Evolutionary conservation across 2,113 vertebrate species (phyloP), one percentile per base, ranked within the genome.

Genomic region (Athene cunicularia): DNA sequence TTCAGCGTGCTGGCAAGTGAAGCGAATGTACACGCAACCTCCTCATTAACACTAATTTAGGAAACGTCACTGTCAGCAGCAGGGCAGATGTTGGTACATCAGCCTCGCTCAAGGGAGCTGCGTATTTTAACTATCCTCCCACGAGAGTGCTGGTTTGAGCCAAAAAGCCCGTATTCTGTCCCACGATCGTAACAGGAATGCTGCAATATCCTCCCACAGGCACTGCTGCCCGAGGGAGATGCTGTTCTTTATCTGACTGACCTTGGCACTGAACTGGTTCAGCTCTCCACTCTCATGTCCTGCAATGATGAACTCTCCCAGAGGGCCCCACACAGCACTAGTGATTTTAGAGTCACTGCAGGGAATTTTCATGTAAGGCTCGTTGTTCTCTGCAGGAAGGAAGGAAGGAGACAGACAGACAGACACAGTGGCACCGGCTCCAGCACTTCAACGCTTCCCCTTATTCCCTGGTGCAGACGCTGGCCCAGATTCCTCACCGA

Each of bases 251-350:
- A 13, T 49, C 58, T 19, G 41, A 26, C 97, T 84, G 83, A 99
- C 99, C 99, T 99, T 99, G 70, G 99, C 99, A 12, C 99, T 99
- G 83, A 99, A 99, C 97, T 99, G 99, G 98, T 99, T 99, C 86
- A 99, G 98, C 98, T 99, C 99, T 41, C 99, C 99, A 0, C 98
- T 99, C 96, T 99, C 99, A 0, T 99, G 99, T 11, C 99, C 99
- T 0, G 99, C 99, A 0, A 99, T 99, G 96, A 99, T 99, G 95
- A 99, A 99, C 80, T 99, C 99, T 26, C 99, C 99, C 47, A 99
- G 98, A 0, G 99, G 99, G 5, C 99, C 99, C 99, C 99, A 99
- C 47, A 99, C 99, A 0, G 99, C 99, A 33, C 99, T 99, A 23
- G 99, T 99, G 97, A 99, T 99, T 97, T 99, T 99, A 32, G 99